Evolutionary conservation across 2,888 invertebrate genomes (phyloP).

Genomic region (Metellina segmentata): DNA sequence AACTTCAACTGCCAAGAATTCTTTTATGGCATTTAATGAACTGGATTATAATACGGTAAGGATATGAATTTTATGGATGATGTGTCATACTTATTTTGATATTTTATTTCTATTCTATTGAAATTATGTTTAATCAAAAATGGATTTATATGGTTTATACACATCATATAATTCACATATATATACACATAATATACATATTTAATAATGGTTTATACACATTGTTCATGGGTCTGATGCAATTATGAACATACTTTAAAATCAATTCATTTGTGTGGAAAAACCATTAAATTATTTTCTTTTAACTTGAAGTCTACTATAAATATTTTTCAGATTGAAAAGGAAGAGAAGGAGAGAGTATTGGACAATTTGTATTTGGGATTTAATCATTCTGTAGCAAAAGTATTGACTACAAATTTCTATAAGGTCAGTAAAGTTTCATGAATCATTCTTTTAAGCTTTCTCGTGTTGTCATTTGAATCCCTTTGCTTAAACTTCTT

Average conservation of each 20-base stretch:
- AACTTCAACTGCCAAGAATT: conserved; percentile 81
- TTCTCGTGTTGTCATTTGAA: neutral
- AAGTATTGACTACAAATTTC: conserved; percentile 52
- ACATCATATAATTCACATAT: too few relatives aligned
- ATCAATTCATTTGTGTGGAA: too few relatives aligned
- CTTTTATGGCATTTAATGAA: conserved; percentile 86
- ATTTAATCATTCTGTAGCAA: conserved; percentile 82
- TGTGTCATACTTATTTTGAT: too few relatives aligned
- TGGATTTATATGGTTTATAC: neutral
- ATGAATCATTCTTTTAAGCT: too few relatives aligned
- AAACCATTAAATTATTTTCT: too few relatives aligned
- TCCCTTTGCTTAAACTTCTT: too few relatives aligned
- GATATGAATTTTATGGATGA: neutral
- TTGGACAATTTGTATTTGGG: conserved; percentile 85
- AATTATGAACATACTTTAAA: too few relatives aligned
- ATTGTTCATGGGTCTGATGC: too few relatives aligned
- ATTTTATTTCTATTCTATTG: neutral
- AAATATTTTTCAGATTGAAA: conserved; percentile 80
- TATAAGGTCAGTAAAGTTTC: conserved; percentile 43
- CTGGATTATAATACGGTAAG: conserved; percentile 83
- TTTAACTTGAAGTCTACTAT: neutral
- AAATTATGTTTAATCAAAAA: neutral
- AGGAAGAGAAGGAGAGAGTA: conserved; percentile 86
- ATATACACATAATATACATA: too few relatives aligned
- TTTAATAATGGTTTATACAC: too few relatives aligned